Base-by-base conservation (phyloP, 1,140 invertebrate genomes). In the Eriocheir sinensis region DNA sequence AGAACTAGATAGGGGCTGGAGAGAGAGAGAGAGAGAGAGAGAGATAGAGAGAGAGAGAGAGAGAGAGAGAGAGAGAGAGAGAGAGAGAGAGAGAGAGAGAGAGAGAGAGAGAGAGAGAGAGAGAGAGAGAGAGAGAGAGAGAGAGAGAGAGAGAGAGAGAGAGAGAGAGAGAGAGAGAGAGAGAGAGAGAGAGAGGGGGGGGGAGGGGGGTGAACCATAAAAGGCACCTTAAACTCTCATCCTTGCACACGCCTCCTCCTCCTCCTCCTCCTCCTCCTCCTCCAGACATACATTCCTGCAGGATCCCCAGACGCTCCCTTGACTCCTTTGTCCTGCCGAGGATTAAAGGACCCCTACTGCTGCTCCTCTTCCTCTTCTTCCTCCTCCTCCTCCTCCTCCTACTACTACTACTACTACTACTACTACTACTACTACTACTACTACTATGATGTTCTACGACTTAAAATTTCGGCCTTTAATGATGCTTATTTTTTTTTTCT, bases 251-350 rank as follows among this genome's bases (percentile, higher is more conserved):
- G 44, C 88, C 44, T 27, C 88, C n/a, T n/a, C 89, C 6, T 32
- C 53, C 53, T 36, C 34, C 41, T 27, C 41, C 89, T 30, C 41
- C 44, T 53, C 88, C 44, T 90, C 44, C 88, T 53, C 38, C 88
- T 90, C 38, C 83, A 86, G 36, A 21, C 83, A n/a, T 4, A 12
- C 83, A 40, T 38, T 86, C 83, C 40, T 38, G 34, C 32, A 86
- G 36, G 36, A 38, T 21, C 83, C 40, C 34, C 30, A 15, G 60
- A 72, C 17, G 21, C 60, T n/a, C n/a, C 27, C 60, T 72, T n/a
- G 34, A 86, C 15, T 38, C 34, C 83, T 40, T 41, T 40, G 15
- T 86, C 34, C 83, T 41, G 34, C 40, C 1, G 15, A 4, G 17
- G 15, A 32, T 30, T 27, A 15, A 12, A 86, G 36, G 15, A 15